A percentile compares a stretch with the other conserved stretches of the same genome.
Conservation (phyloP, 2,888 invertebrate species). For the Exephanes ischioxanthus region DNA sequence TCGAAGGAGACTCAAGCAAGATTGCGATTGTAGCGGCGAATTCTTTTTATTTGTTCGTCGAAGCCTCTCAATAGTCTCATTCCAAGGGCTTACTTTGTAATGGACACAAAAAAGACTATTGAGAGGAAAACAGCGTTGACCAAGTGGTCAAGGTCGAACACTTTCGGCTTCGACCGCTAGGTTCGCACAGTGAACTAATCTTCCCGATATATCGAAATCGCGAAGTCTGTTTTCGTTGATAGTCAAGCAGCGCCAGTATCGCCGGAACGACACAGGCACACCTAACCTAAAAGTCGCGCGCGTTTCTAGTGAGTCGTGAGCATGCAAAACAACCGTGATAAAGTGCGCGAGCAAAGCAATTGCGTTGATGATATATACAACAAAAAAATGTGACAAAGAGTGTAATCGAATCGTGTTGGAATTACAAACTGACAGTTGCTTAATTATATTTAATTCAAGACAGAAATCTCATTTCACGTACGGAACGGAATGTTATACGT, state of each 20-base stretch:
- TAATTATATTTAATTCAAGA: background rate
- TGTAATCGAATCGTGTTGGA: no score
- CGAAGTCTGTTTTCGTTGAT: background rate
- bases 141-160: background rate
- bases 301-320: no score
- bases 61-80: background rate
- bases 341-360: no score
- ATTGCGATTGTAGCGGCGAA: background rate
- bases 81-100: background rate
- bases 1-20: constrained; percentile 16
- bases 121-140: background rate
- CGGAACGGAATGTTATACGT: background rate
- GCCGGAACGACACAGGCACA: no score
- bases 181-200: background rate
- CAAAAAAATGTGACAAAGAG: no score
- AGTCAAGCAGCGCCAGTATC: background rate
- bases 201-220: background rate
- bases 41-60: background rate
- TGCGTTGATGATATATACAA: no score
- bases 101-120: background rate
- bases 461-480: background rate
- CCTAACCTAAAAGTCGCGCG: no score
- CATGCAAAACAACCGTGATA: no score
- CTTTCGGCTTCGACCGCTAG: background rate
- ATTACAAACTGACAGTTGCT: no score